Evolutionary conservation across 1,140 invertebrate species (phyloP).

Genomic region (Propsilocerus akamusi): DNA sequence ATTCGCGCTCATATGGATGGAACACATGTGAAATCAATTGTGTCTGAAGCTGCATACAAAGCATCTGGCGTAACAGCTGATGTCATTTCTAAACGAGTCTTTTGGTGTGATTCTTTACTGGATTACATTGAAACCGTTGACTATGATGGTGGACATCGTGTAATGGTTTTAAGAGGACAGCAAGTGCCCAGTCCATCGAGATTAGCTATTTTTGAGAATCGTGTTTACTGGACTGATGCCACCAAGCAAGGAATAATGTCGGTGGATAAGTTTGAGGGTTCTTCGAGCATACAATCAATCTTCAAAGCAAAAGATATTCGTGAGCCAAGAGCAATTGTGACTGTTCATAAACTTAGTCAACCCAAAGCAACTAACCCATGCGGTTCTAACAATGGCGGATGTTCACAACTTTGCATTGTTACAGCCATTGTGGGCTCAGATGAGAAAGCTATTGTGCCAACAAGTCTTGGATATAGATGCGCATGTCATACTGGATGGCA

Average conservation of each 20-base stretch:
- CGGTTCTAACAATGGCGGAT: constrained; percentile 72
- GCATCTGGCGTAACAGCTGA: constrained; percentile 73
- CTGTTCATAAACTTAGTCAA: constrained; percentile 61
- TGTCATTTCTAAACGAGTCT: constrained; percentile 72
- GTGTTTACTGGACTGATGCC: constrained; percentile 88
- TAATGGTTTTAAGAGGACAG: constrained; percentile 60
- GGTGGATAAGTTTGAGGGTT: constrained; percentile 73
- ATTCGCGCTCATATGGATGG: constrained; percentile 85
- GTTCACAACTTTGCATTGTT: constrained; percentile 90
- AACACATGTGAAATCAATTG: constrained; percentile 57
- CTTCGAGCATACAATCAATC: constrained; percentile 53
- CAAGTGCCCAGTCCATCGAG: constrained; percentile 73
- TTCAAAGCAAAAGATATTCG: constrained; percentile 60
- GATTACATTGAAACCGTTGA: constrained; percentile 97
- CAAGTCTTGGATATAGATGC: constrained; percentile 76
- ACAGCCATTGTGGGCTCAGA: constrained; percentile 50
- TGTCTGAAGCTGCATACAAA: constrained; percentile 78
- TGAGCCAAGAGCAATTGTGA: constrained; percentile 70
- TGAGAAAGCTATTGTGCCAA: constrained; percentile 20
- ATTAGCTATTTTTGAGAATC: constrained; percentile 74
- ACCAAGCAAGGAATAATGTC: constrained; percentile 88
- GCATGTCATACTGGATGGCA: constrained; percentile 84
- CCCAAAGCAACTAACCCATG: constrained; percentile 71
- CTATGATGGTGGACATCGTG: constrained; percentile 71
- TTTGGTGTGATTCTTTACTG: constrained; percentile 89